Evolutionary conservation across 2,113 vertebrate genomes (phyloP), one percentile per base, ranked within the genome.

Genomic region (Archocentrus centrarchus): DNA sequence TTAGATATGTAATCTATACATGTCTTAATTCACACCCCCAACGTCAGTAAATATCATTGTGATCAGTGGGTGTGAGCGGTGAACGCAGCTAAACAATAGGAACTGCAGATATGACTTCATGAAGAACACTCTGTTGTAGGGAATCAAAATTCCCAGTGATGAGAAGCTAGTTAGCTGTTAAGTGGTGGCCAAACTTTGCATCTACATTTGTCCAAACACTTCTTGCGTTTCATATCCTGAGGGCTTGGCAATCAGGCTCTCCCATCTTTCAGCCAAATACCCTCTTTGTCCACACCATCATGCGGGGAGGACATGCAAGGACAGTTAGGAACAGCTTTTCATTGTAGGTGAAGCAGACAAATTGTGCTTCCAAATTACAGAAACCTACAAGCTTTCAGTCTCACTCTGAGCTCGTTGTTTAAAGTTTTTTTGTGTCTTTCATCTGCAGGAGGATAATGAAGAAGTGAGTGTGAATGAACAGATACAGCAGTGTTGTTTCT

Each of bases 401-500:
- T 39, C 60, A 20, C 76, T 68, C 32, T 59, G 79, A 82, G 62
- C 59, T 91, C 79, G 76, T 83, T 88, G 83, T 86, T 83, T 66
- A 77, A 77, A 79, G 24, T 7, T 63, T 79, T 81, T 55, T 79
- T 80, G 55, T 63, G 84, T 86, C 80, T 75, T 77, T 79, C 79
- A 53, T 86, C 77, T 81, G 76, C 85, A 91, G 86, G 86, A 93
- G 70, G 70, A 82, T 77, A 86, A 88, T 77, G 44, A 73, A 59
- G 59, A 35, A 5, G 79, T 27, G 44, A 17, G 68, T 86, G 81
- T 77, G 76, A 83, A 70, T 78, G 32, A 82, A 30, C 22, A 85
- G 85, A 90, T 73, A 83, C 58, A 32, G 44, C 58, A 30, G 27
- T 2, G 24, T 2, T 2, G 66, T 77, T 88, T 90, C 85, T 89